phyloP scores from a whole-genome alignment of 2,797 vertebrate genomes.

The Alosa sapidissima region DNA sequence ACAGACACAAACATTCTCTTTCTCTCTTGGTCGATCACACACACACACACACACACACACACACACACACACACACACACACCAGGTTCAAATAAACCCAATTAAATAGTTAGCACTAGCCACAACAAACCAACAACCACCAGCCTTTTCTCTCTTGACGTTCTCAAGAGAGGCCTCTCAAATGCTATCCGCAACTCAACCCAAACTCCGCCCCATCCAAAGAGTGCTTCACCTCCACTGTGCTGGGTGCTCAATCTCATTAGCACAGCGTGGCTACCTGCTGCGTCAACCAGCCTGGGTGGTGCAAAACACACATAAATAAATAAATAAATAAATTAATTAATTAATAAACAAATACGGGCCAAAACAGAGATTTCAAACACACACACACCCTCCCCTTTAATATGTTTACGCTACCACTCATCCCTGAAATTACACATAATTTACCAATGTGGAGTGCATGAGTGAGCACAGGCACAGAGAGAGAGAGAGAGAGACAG shows the following conservation, averaged over 20 bases:
- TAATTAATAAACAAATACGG: not conserved
- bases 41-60: not conserved
- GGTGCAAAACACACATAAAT: not conserved
- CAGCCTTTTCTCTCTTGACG: not conserved
- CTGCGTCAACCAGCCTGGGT: slow-evolving; percentile 6
- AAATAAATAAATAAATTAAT: not conserved
- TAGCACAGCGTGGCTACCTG: slow-evolving; percentile 2
- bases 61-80: too few species aligned
- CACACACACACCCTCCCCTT: slow-evolving; percentile 22
- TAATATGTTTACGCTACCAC: slow-evolving; percentile 57
- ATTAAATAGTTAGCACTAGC: not conserved
- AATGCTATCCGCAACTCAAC: not conserved
- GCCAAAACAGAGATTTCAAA: not conserved
- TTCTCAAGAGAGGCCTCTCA: not conserved
- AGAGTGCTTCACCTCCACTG: not conserved
- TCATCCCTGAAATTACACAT: slow-evolving; percentile 61
- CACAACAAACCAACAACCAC: not conserved
- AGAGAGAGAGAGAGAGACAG: slow-evolving; percentile 34
- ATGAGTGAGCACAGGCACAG: slow-evolving; percentile 40
- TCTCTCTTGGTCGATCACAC: not conserved
- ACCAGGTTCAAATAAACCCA: not conserved
- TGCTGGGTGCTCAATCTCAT: not conserved
- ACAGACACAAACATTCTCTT: not conserved
- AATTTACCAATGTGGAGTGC: slow-evolving; percentile 56
- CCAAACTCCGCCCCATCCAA: not conserved